A percentile compares a stretch with the other conserved stretches of the same genome.
phyloP scores from a whole-genome alignment of 1,140 invertebrate species.

The Drosophila watanabei region DNA sequence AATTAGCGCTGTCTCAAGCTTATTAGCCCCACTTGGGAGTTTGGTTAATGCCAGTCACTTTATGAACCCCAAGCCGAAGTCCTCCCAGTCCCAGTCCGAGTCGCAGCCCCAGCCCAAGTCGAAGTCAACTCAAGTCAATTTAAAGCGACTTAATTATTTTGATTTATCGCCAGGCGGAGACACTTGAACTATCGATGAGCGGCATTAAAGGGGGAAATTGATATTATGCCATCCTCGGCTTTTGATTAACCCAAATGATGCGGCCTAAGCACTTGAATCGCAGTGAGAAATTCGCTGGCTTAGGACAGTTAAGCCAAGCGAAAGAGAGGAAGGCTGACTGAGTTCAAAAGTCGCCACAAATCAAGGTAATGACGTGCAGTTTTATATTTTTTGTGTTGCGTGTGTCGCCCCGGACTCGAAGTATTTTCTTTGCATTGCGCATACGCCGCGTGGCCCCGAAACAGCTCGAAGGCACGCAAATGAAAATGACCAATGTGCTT shows the following conservation, averaged over 20 bases:
- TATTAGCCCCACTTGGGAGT: constrained; percentile 82
- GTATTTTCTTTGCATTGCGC: constrained; percentile 67
- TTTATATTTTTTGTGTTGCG: constrained; percentile 60
- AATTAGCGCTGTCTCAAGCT: constrained; percentile 84
- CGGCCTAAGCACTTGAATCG: constrained; percentile 24
- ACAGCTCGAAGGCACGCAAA: constrained; percentile 61
- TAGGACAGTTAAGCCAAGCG: constrained; percentile 15
- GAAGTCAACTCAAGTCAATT: constrained; percentile 56
- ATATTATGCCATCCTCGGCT: constrained; percentile 33
- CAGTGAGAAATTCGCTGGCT: constrained; percentile 21
- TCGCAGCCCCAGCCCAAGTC: not conserved
- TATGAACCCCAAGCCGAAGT: constrained; percentile 49
- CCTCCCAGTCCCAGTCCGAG: not conserved
- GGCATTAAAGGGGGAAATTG: constrained; percentile 49
- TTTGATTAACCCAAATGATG: constrained; percentile 65
- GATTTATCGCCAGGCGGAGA: constrained; percentile 63
- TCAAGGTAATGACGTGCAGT: constrained; percentile 83
- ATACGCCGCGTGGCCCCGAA: constrained; percentile 59
- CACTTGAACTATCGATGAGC: constrained; percentile 54
- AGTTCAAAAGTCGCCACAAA: constrained; percentile 48
- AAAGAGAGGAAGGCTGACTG: not conserved
- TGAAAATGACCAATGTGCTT: constrained; percentile 69
- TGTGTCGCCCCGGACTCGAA: constrained; percentile 54
- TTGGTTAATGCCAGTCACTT: constrained; percentile 81
- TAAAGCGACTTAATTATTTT: constrained; percentile 82